These are phyloP conservation scores for Polietes domitor DNA, from an alignment of 2,888 invertebrate species.

Conservation along the genomic window DNA sequence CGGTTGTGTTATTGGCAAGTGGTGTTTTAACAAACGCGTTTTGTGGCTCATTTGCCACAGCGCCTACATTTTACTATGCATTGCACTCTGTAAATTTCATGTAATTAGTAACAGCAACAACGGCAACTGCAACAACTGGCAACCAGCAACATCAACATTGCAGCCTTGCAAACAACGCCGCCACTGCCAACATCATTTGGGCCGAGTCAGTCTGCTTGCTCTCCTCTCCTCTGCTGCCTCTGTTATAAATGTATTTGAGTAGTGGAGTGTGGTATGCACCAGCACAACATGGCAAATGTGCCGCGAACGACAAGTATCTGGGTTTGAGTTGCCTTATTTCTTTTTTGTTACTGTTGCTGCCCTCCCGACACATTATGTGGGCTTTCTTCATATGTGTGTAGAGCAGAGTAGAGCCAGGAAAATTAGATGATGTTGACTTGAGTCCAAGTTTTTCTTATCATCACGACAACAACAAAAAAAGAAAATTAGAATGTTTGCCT, in stretches of 20 bases:
- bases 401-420: not conserved
- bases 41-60: constrained; percentile 66
- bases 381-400: not conserved
- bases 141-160: not conserved
- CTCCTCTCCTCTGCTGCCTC: not conserved
- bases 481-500: constrained; percentile 9
- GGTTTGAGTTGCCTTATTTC: not conserved
- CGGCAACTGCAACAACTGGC: not conserved
- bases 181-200: not conserved
- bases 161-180: not conserved
- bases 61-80: constrained; percentile 60
- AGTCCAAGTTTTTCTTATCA: constrained; percentile 4
- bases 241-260: constrained; percentile 33
- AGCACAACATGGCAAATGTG: constrained; percentile 22
- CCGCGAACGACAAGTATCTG: not conserved
- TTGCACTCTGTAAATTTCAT: constrained; percentile 64
- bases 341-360: not conserved
- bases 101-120: constrained; percentile 58
- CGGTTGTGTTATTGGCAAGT: constrained; percentile 25
- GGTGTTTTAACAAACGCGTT: constrained; percentile 65
- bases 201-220: too few relatives aligned
- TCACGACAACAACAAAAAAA: not conserved
- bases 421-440: constrained; percentile 17
- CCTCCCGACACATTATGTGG: not conserved
- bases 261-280: constrained; percentile 13